These are phyloP conservation scores for Buphagus erythrorhynchus DNA, from an alignment of 2,797 vertebrate genomes.

Conservation along the genomic window DNA sequence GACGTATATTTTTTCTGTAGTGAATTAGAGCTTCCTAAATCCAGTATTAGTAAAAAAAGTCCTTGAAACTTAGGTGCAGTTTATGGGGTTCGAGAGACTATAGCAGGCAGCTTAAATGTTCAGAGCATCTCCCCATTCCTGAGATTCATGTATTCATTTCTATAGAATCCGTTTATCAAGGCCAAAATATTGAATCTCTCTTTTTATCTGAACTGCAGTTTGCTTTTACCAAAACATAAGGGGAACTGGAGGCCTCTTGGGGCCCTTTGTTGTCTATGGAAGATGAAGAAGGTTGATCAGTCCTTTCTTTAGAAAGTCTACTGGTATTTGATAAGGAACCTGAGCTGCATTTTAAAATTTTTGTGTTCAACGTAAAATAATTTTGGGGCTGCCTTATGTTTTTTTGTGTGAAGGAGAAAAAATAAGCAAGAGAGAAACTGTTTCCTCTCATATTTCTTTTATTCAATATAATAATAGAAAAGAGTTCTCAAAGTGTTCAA, in stretches of 20 bases:
- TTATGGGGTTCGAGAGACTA: neutral
- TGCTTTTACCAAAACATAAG: neutral
- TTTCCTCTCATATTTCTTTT: neutral
- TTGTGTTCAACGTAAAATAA: neutral
- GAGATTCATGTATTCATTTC: neutral
- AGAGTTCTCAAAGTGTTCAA: neutral
- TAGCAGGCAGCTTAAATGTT: neutral
- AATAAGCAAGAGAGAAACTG: neutral
- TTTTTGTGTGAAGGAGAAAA: neutral
- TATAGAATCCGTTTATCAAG: neutral
- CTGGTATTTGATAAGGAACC: neutral
- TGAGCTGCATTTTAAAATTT: neutral
- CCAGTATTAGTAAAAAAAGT: neutral
- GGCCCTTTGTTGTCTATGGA: neutral
- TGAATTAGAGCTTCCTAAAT: constrained; percentile 4
- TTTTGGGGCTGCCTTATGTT: neutral
- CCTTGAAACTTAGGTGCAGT: neutral
- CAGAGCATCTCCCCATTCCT: neutral
- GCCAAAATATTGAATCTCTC: neutral
- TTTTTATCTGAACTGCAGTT: neutral
- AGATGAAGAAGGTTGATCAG: neutral
- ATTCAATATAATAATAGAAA: neutral
- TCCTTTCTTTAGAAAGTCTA: neutral
- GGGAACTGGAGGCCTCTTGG: neutral
- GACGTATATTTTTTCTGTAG: neutral